A percentile compares a stretch with the other conserved stretches of the same genome.
phyloP scores from a whole-genome alignment of 2,888 invertebrate genomes.

The Cataglyphis livida region DNA sequence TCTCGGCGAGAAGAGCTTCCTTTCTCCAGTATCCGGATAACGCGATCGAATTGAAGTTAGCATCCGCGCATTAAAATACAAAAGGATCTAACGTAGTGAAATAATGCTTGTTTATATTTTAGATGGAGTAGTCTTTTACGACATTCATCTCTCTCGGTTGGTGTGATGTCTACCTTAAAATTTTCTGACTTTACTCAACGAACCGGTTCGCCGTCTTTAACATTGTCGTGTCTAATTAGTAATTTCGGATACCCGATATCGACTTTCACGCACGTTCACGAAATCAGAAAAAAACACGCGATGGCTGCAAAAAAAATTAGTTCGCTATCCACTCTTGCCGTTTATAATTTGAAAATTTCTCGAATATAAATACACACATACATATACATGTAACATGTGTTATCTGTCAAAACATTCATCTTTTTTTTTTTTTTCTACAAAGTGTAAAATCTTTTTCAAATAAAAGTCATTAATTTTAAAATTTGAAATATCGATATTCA shows the following conservation, averaged over 20 bases:
- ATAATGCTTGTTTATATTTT: neutral
- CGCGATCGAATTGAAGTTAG: constrained; percentile 4
- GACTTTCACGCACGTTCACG: constrained; percentile 1
- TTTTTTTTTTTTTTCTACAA: neutral
- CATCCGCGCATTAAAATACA: neutral
- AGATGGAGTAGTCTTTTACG: neutral
- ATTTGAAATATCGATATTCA: neutral
- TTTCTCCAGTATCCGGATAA: neutral
- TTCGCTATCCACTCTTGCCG: neutral
- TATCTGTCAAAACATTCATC: too few relatives aligned
- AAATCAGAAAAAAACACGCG: neutral
- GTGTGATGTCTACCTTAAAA: neutral
- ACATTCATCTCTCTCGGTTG: neutral
- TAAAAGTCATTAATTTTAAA: neutral
- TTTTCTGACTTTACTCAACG: neutral
- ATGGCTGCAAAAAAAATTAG: neutral
- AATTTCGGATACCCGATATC: constrained; percentile 1
- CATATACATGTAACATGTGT: neutral
- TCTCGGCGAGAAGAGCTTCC: constrained; percentile 16
- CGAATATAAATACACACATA: neutral
- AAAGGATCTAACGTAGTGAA: neutral
- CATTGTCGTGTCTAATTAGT: constrained; percentile 6
- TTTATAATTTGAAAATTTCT: neutral
- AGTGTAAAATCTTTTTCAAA: neutral
- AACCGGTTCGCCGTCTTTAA: constrained; percentile 11